These are phyloP conservation scores for Sebastes taczanowskii DNA, from an alignment of 2,797 vertebrate species.

Conservation along the genomic window DNA sequence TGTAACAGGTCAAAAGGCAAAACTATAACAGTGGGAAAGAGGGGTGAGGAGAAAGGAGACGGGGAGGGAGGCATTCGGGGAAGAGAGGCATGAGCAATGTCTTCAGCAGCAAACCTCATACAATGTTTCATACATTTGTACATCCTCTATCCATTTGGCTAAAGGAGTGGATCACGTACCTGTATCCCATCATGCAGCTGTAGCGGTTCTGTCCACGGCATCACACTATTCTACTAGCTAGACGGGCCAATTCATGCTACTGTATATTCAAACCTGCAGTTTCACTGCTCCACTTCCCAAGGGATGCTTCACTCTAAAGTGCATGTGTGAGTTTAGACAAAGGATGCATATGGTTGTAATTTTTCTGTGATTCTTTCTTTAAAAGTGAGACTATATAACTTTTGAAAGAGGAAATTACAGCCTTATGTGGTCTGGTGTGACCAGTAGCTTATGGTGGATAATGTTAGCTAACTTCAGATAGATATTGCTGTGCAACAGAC, in stretches of 20 bases:
- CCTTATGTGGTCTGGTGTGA: background rate
- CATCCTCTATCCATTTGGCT: constrained; percentile 76
- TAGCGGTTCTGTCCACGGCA: constrained; percentile 74
- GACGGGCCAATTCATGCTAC: constrained; percentile 64
- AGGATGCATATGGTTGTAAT: background rate
- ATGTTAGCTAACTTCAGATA: background rate
- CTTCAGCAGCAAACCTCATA: constrained; percentile 82
- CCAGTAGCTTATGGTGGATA: background rate
- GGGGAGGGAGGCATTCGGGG: constrained; percentile 75
- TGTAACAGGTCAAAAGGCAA: constrained; percentile 82
- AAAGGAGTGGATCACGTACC: constrained; percentile 85
- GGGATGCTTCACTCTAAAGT: constrained; percentile 42
- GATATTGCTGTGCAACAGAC: background rate
- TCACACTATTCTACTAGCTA: constrained; percentile 76
- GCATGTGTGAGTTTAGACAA: background rate
- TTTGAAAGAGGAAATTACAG: background rate
- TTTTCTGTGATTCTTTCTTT: background rate
- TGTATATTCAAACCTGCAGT: constrained; percentile 28
- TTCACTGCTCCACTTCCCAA: constrained; percentile 72
- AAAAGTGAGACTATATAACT: background rate
- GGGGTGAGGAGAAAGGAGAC: constrained; percentile 59
- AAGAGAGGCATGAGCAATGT: constrained; percentile 80
- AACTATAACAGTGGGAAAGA: constrained; percentile 75
- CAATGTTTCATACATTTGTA: constrained; percentile 77
- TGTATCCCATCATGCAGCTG: constrained; percentile 87